A percentile compares a stretch with the other conserved stretches of the same genome.
Evolutionary conservation across 2,797 vertebrate species (phyloP).

Genomic region (Oreortyx pictus): DNA sequence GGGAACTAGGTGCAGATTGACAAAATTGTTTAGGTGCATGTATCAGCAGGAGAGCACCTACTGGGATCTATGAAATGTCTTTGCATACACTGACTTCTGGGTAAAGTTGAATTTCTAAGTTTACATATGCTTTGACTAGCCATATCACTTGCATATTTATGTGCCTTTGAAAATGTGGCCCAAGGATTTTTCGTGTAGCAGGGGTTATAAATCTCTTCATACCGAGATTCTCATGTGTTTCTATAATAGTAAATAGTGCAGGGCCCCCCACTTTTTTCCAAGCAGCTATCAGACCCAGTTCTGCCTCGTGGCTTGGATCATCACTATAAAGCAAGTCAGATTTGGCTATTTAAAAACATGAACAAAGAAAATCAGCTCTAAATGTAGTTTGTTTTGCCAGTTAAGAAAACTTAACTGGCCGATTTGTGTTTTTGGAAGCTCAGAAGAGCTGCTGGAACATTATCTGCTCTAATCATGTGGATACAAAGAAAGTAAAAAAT

Average conservation of each 20-base stretch:
- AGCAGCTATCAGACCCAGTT: rapidly evolving
- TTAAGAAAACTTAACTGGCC: not conserved
- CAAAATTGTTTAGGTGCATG: not conserved
- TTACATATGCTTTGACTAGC: not conserved
- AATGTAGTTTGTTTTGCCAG: not conserved
- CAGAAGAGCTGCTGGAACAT: not conserved
- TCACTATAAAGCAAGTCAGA: not conserved
- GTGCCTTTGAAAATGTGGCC: not conserved
- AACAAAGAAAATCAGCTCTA: not conserved
- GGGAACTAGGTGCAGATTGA: not conserved
- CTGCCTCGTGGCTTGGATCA: not conserved
- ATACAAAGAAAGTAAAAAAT: not conserved
- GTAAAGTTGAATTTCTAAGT: not conserved
- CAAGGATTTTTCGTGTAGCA: not conserved
- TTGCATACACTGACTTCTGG: not conserved
- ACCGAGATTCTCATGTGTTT: not conserved
- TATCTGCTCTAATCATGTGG: not conserved
- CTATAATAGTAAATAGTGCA: not conserved
- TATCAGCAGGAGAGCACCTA: not conserved
- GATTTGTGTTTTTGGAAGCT: not conserved
- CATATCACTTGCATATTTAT: constrained; percentile 2
- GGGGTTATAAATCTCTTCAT: constrained; percentile 8
- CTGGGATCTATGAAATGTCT: constrained; percentile 7
- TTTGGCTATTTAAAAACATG: not conserved
- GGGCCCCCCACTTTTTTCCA: not conserved